Evolutionary conservation across 2,888 invertebrate species (phyloP).

Genomic region (Drepana falcataria): DNA sequence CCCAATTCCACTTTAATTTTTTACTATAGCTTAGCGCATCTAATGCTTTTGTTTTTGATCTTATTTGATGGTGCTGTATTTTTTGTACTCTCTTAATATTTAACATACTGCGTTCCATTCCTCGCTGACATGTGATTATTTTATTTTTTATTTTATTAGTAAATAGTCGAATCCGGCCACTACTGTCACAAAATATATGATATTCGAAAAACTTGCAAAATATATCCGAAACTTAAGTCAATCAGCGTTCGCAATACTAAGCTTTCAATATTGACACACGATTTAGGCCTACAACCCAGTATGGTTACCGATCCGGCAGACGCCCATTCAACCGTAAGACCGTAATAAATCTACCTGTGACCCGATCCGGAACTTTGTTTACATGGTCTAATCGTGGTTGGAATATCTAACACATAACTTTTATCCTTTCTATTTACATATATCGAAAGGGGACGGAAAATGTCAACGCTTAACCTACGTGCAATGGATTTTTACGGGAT

Average conservation of each 20-base stretch:
- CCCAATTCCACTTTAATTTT: too few relatives aligned
- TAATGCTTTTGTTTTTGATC: too few relatives aligned
- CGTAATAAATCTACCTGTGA: conserved; percentile 28
- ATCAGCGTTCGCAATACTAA: background rate
- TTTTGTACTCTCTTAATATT: too few relatives aligned
- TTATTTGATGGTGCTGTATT: too few relatives aligned
- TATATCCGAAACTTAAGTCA: background rate
- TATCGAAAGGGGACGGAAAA: background rate
- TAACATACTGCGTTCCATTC: too few relatives aligned
- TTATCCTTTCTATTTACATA: conserved; percentile 1
- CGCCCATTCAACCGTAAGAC: conserved; percentile 7
- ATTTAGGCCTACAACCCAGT: background rate
- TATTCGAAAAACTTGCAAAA: too few relatives aligned
- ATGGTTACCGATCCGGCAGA: conserved; percentile 1
- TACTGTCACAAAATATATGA: too few relatives aligned
- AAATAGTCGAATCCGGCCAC: too few relatives aligned
- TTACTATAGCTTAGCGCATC: too few relatives aligned
- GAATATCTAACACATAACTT: conserved; percentile 12
- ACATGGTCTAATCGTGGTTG: conserved; percentile 17
- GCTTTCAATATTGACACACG: background rate
- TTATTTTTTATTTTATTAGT: too few relatives aligned
- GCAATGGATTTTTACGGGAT: conserved; percentile 3
- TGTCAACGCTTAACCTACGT: background rate
- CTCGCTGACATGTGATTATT: too few relatives aligned
- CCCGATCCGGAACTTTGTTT: conserved; percentile 17